Evolutionary conservation across 2,113 vertebrate species (phyloP), one percentile per base, ranked within the genome.

Genomic region (Neolamprologus kungweensis): DNA sequence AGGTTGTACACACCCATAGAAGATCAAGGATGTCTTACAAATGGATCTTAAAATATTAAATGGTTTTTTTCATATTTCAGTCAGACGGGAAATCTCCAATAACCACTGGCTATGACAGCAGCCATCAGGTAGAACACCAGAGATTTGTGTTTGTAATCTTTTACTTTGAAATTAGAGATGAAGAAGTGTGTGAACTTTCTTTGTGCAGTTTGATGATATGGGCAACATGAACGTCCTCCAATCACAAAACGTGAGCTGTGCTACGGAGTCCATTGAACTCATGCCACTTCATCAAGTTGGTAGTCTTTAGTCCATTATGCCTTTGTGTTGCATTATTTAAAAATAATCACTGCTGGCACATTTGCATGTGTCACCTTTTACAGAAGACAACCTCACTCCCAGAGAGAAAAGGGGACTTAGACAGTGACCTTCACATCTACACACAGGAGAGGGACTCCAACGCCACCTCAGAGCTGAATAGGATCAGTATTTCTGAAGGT

Each of bases 381-480:
- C 37, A 71, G 65, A 71, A 71, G 21, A 14, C 40, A 23, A 23
- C 37, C n/a, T 23, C 13, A 9, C 21, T 45, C n/a, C 21, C 21
- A 9, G 37, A 42, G 37, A 23, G 6, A 42, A 40, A 45, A 23
- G n/a, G 37, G 7, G 21, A 71, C 13, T 42, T 40, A 2, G 0
- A 26, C 37, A 9, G 21, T 10, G 37, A 42, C 12, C 65, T 37
- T 23, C 65, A 71, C 3, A 42, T 71, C 37, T 3, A 71, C 9
- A 2, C 21, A 45, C 2, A 71, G 7, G 7, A 71, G 14, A 2
- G 21, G 13, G 7, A 71, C 65, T 23, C n/a, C 0, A 0, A 68
- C 1, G 5, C 19, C 12, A 23, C n/a, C 11, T 42, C 65, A 14
- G 35, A 71, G 37, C 37, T 71, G n/a, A 14, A 45, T 23, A 40